Evolutionary conservation across 64 coral and sea anemone genomes (phyloP).

Genomic region (Montipora cactus): DNA sequence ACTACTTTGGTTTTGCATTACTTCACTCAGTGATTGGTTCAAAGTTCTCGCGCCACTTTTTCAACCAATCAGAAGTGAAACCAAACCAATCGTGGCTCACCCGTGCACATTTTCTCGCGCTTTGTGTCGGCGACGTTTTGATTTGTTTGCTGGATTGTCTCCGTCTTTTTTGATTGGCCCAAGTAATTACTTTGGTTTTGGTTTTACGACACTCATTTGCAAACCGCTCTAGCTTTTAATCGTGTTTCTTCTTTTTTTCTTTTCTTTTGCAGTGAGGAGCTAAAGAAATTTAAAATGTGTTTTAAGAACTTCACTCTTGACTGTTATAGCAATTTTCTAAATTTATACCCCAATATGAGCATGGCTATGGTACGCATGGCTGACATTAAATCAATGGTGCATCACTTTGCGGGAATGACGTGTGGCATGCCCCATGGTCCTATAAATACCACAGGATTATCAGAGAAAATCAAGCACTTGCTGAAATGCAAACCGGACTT

Average conservation of each 20-base stretch:
- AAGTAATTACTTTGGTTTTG: too few relatives aligned
- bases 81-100: too few relatives aligned
- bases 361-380: slow-evolving; percentile 2
- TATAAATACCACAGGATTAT: slow-evolving; percentile 52
- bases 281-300: slow-evolving; percentile 26
- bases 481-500: slow-evolving; percentile 62
- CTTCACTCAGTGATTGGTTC: too few relatives aligned
- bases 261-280: neutral
- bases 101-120: too few relatives aligned
- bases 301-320: slow-evolving; percentile 16
- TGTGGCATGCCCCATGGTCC: slow-evolving; percentile 26
- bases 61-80: too few relatives aligned
- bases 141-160: too few relatives aligned
- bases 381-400: slow-evolving; percentile 40
- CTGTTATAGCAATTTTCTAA: neutral
- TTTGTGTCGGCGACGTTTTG: too few relatives aligned
- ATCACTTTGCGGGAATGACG: slow-evolving; percentile 29
- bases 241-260: neutral
- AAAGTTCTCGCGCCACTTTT: too few relatives aligned
- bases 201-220: too few relatives aligned
- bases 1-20: too few relatives aligned
- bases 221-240: too few relatives aligned
- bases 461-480: slow-evolving; percentile 18
- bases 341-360: neutral
- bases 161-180: too few relatives aligned